These are phyloP conservation scores for Craniophora ligustri DNA, from an alignment of 2,888 invertebrate genomes.

Conservation along the genomic window DNA sequence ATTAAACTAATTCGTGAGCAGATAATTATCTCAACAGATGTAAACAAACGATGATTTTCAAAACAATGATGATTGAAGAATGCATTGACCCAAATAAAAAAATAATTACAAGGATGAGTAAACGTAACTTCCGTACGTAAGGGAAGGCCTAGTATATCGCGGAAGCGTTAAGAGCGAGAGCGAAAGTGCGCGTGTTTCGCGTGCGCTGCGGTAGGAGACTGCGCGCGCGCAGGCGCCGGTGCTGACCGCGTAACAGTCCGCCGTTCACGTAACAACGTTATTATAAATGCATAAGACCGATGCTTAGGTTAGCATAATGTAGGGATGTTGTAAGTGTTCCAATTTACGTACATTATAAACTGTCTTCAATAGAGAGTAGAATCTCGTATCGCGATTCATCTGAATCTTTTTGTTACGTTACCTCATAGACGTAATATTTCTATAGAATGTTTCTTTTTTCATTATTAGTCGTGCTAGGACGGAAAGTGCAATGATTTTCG, in stretches of 20 bases:
- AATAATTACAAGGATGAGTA: constrained; percentile 17
- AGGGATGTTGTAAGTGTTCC: constrained; percentile 11
- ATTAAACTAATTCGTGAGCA: background rate
- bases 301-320: constrained; percentile 18
- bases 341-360: background rate
- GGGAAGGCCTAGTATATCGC: constrained; percentile 56
- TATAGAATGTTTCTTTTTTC: background rate
- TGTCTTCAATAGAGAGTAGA: background rate
- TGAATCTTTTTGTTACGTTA: background rate
- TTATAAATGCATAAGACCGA: constrained; percentile 48
- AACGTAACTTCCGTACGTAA: constrained; percentile 36
- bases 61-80: background rate
- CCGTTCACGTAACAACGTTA: constrained; percentile 76
- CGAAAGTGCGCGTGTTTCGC: constrained; percentile 82
- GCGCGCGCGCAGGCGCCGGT: constrained; percentile 55
- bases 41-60: too few relatives aligned
- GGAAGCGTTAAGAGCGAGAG: constrained; percentile 72
- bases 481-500: too few relatives aligned
- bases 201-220: constrained; percentile 80
- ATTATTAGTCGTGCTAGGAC: too few relatives aligned
- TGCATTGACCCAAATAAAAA: background rate
- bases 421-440: background rate
- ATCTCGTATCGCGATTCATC: background rate
- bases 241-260: constrained; percentile 52
- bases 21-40: background rate